Evolutionary conservation across 2,113 vertebrate species (phyloP), one percentile per base, ranked within the genome.

Genomic region (Syngnathus floridae): DNA sequence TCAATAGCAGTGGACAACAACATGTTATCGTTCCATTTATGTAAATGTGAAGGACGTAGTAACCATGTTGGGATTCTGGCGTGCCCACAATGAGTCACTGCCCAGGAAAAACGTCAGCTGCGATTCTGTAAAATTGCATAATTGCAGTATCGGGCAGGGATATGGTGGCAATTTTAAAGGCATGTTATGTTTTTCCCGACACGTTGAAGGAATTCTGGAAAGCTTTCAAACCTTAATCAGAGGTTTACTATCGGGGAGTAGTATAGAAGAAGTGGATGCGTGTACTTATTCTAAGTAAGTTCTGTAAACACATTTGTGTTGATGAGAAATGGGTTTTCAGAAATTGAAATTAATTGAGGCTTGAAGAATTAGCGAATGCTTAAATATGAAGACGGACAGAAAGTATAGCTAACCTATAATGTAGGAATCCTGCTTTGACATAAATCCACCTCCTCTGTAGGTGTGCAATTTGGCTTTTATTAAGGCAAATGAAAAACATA

Each of bases 181-280:
- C 12, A 16, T 61, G 59, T 43, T 43, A 41, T 61, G 45, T 61
- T 56, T 61, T 61, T 61, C 38, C 59, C 43, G 38, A 61, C 59
- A 61, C 59, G 38, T 45, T 43, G 40, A 21, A 43, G 2, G 40
- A 8, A 38, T 21, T 26, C 59, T 43, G 59, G 21, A 61, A 61
- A 43, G n/a, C 59, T 61, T 22, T 16, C 59, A 61, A 61, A 43
- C 59, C 59, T 21, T 43, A 61, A 61, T 43, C 21, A 16, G 40
- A 38, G 17, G 12, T 12, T 61, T 5, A 60, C 37, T 11, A 40
- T 40, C 14, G 13, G 2, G 40, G 38, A 26, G n/a, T 14, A 16
- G 1, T 43, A 43, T 13, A 13, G 58, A 60, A 61, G 21, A 35
- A 35, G 5, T 35, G 4, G 7, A 43, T 22, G 58, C 16, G 35